Evolutionary conservation across 2,797 vertebrate genomes (phyloP).

Genomic region (Silurus aristotelis): DNA sequence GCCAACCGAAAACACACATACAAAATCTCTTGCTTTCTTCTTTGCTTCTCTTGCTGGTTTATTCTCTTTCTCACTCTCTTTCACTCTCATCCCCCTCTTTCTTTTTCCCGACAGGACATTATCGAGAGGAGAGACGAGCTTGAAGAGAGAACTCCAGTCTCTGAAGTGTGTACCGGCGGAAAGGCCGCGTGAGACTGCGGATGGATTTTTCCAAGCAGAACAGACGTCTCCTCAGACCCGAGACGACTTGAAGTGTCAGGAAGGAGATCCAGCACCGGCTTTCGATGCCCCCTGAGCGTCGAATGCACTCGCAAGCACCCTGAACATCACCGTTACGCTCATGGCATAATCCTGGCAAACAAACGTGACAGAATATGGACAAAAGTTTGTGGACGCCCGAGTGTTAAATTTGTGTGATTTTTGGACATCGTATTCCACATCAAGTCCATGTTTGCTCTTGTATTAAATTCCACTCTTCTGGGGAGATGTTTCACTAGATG

Average conservation of each 20-base stretch:
- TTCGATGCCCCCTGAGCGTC: background rate
- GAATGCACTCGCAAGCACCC: background rate
- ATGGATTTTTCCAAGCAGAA: background rate
- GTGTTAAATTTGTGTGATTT: too few species aligned
- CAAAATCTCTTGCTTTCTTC: constrained; percentile 12
- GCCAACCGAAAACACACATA: background rate
- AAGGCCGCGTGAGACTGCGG: background rate
- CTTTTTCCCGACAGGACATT: constrained; percentile 2
- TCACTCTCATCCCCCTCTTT: background rate
- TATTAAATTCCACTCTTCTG: too few species aligned
- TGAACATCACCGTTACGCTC: background rate
- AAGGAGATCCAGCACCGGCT: background rate
- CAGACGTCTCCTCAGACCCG: background rate
- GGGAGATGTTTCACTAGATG: too few species aligned
- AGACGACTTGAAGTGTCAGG: background rate
- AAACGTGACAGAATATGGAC: too few species aligned
- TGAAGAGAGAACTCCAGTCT: background rate
- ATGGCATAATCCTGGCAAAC: too few species aligned
- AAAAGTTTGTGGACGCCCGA: too few species aligned
- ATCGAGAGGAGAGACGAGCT: background rate
- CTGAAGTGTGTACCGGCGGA: background rate
- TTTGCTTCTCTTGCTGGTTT: constrained; percentile 27
- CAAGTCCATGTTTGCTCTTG: too few species aligned
- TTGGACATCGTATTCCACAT: too few species aligned
- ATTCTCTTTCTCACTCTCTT: background rate